Conservation (phyloP, 2,113 vertebrate species). For the Dipodomys spectabilis region DNA sequence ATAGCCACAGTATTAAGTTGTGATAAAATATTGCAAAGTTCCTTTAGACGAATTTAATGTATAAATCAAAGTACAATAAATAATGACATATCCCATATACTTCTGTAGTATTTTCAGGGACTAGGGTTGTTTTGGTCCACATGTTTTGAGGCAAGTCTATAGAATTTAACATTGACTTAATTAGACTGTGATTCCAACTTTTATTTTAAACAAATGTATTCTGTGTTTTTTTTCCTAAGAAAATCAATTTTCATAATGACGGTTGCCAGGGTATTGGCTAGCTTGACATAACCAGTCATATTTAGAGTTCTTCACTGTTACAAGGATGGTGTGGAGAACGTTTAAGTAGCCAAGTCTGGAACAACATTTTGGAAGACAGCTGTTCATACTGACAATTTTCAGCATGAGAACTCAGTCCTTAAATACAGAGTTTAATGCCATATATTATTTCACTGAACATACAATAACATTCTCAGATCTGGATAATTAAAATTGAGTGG, state of each 20-base stretch:
- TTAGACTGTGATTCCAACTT: background rate
- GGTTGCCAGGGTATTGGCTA: background rate
- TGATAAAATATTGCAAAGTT: background rate
- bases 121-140: background rate
- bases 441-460: background rate
- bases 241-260: constrained; percentile 44
- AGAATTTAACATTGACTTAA: constrained; percentile 39
- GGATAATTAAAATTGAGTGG: background rate
- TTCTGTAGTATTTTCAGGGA: background rate
- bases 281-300: background rate
- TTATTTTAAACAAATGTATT: background rate
- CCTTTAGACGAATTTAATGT: background rate
- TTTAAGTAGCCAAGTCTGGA: background rate
- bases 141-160: background rate
- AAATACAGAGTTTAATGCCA: background rate
- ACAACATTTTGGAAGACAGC: background rate
- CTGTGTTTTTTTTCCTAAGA: background rate
- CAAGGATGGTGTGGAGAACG: background rate
- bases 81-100: background rate
- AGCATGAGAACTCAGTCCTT: background rate
- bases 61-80: background rate
- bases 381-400: background rate
- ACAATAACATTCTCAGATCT: background rate
- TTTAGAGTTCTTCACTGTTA: background rate
- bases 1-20: constrained; percentile 16